These are phyloP conservation scores for Labeo catla DNA, from an alignment of 2,113 vertebrate genomes.

Conservation along the genomic window DNA sequence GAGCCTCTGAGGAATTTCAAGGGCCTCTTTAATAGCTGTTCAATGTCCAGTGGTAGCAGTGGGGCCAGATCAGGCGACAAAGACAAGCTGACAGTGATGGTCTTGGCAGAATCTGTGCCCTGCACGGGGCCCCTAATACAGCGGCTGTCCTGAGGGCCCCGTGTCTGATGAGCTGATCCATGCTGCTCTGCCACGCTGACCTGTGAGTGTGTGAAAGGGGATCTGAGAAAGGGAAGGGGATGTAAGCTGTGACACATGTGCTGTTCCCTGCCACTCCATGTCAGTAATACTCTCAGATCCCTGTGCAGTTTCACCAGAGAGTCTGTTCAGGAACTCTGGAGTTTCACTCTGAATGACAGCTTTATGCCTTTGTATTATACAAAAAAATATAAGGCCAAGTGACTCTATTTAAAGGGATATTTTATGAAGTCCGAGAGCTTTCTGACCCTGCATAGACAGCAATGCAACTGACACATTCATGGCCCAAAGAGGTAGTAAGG, in stretches of 20 bases:
- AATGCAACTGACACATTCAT: too few relatives aligned
- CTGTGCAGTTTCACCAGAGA: constrained; percentile 5
- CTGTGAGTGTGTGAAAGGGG: constrained; percentile 68
- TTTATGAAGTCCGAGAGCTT: too few relatives aligned
- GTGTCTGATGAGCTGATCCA: constrained; percentile 46
- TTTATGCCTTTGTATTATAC: background rate
- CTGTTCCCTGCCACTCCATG: constrained; percentile 50
- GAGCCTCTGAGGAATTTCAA: constrained; percentile 56
- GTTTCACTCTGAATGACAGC: constrained; percentile 8
- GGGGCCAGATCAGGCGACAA: constrained; percentile 45
- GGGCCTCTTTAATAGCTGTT: constrained; percentile 60
- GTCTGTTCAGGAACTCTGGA: background rate
- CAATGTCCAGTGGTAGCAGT: constrained; percentile 44
- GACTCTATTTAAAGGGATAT: background rate
- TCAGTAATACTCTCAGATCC: constrained; percentile 58
- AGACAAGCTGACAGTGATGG: constrained; percentile 56
- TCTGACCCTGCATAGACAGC: too few relatives aligned
- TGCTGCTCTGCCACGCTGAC: background rate
- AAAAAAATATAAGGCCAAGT: background rate
- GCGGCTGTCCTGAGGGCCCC: constrained; percentile 60
- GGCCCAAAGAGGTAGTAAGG: too few relatives aligned
- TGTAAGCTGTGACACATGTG: constrained; percentile 63
- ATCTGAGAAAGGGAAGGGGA: constrained; percentile 74
- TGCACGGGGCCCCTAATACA: constrained; percentile 45
- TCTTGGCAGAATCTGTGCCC: constrained; percentile 63